Conservation (phyloP, 2,888 invertebrate genomes). For the Cordilura impudica region DNA sequence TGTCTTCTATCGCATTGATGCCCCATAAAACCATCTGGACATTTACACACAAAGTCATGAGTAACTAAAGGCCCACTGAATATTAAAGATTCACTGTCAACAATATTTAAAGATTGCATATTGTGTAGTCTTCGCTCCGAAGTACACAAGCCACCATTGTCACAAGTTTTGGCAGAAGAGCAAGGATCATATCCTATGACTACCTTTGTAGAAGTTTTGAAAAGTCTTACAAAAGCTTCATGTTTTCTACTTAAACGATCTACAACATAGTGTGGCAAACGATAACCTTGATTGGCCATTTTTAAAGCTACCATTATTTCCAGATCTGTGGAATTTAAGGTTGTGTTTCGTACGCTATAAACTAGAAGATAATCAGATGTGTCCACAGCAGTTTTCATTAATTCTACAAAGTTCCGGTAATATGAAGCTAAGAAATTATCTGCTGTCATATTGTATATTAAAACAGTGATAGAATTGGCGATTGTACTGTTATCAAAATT, state of each 20-base stretch:
- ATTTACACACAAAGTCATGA: slow-evolving; percentile 89
- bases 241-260: slow-evolving; percentile 84
- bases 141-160: slow-evolving; percentile 88
- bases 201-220: slow-evolving; percentile 80
- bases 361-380: slow-evolving; percentile 83
- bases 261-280: slow-evolving; percentile 82
- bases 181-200: slow-evolving; percentile 90
- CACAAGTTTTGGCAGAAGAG: slow-evolving; percentile 82
- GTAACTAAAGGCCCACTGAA: slow-evolving; percentile 89
- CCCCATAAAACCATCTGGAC: slow-evolving; percentile 91
- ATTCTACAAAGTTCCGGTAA: slow-evolving; percentile 86
- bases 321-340: slow-evolving; percentile 78
- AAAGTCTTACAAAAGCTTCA: slow-evolving; percentile 81
- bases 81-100: slow-evolving; percentile 88
- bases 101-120: slow-evolving; percentile 80
- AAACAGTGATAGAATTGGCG: slow-evolving; percentile 88
- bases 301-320: slow-evolving; percentile 86
- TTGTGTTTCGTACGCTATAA: slow-evolving; percentile 85
- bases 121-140: slow-evolving; percentile 85
- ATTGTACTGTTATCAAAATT: slow-evolving; percentile 89
- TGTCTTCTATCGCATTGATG: slow-evolving; percentile 89
- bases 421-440: slow-evolving; percentile 86
- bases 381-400: slow-evolving; percentile 82
- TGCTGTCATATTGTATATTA: slow-evolving; percentile 86
- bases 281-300: slow-evolving; percentile 80